Percentiles rank a stretch among this genome's conserved stretches.
Conservation (phyloP, 35 echinoderm and acorn worm genomes). For the Ptychodera flava region DNA sequence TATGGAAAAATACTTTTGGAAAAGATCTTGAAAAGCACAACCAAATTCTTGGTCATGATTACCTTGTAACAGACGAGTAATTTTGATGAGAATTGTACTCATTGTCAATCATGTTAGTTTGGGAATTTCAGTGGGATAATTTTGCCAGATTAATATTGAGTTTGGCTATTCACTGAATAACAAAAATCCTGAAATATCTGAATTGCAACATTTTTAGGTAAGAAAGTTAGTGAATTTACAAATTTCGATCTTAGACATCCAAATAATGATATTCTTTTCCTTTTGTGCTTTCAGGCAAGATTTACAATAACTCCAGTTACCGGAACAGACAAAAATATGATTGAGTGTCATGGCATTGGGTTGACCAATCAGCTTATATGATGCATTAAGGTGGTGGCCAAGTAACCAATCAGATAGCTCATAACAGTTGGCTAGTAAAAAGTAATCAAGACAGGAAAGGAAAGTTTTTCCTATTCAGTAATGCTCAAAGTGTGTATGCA, state of each 20-base stretch:
- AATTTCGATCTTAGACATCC: background rate
- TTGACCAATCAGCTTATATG: conserved; percentile 37
- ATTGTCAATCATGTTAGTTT: background rate
- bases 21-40: no score
- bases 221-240: background rate
- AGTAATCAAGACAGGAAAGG: background rate
- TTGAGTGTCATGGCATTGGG: conserved; percentile 91
- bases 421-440: background rate
- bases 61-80: background rate
- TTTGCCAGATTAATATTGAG: no score
- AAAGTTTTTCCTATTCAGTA: background rate
- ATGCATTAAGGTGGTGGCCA: background rate
- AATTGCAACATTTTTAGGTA: background rate
- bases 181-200: no score
- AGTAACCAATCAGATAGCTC: background rate
- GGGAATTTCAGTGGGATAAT: no score
- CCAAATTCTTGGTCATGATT: background rate
- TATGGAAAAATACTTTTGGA: no score
- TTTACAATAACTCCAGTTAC: conserved; percentile 59
- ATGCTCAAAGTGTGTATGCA: background rate
- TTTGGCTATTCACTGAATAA: no score
- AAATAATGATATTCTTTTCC: background rate
- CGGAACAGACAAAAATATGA: conserved; percentile 45
- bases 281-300: conserved; percentile 52
- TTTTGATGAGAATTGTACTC: background rate